Evolutionary conservation across 2,113 vertebrate genomes (phyloP).

Genomic region (Microtus ochrogaster): DNA sequence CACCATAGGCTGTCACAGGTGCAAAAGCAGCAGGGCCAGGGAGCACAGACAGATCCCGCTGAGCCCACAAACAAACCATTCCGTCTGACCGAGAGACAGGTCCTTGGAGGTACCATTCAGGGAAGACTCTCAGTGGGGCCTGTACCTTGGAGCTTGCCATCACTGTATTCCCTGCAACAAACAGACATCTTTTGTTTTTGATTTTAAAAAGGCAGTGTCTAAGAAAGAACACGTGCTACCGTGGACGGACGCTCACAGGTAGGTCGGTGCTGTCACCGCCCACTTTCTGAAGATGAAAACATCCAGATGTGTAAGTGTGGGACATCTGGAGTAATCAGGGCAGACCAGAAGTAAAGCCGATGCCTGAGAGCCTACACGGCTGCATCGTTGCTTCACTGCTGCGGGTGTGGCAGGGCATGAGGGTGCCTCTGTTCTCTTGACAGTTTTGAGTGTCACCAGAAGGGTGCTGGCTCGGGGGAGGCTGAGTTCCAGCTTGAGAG

Average conservation of each 20-base stretch:
- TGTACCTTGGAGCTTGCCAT: background rate
- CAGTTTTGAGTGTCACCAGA: background rate
- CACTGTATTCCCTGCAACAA: background rate
- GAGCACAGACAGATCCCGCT: background rate
- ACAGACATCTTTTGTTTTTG: background rate
- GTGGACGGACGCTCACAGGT: background rate
- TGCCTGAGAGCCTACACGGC: accelerated
- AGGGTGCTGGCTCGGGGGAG: background rate
- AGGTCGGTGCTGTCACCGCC: background rate
- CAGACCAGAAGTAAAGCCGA: background rate
- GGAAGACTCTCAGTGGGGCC: background rate
- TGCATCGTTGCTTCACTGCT: no score
- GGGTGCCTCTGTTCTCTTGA: background rate
- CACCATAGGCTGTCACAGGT: background rate
- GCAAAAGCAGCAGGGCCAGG: background rate
- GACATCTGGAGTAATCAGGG: background rate
- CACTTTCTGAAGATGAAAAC: background rate
- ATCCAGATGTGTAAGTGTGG: background rate
- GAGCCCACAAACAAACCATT: background rate
- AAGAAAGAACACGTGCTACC: background rate
- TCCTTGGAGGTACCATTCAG: no score
- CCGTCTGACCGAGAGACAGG: background rate
- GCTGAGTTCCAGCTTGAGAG: background rate
- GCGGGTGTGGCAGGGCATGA: background rate
- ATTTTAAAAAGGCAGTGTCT: background rate